Evolutionary conservation across 2,797 vertebrate genomes (phyloP), one percentile per base, ranked within the genome.

Genomic region (Acipenser transmontanus): DNA sequence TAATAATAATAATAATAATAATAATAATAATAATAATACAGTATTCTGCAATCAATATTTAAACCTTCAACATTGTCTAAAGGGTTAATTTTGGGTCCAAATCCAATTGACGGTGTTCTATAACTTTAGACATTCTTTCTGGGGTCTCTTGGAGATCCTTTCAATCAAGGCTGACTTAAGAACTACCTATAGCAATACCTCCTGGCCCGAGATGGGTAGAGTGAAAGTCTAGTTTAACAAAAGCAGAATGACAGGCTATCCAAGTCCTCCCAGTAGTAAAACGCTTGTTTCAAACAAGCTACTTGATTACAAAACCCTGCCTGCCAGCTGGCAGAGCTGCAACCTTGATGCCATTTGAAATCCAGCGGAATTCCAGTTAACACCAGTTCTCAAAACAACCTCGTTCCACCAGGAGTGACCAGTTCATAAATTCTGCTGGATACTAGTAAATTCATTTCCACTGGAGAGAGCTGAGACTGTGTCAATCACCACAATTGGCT

Each of bases 381-480:
- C 12, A 11, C 14, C 54, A 57, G 7, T 57, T 13, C 54, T 11
- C 7, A n/a, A 57, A 57, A n/a, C 54, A 57, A 7, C 54, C 54
- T 4, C 34, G 34, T 34, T 34, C 34, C 34, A 34, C 34, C 34
- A 34, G 14, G 12, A n/a, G 54, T 1, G 14, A 57, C 54, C 54
- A 57, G 54, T 57, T 57, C 12, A n/a, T 57, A 57, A 11, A 57
- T 57, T 57, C 9, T 57, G 54, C 54, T 57, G 54, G 54, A n/a
- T 57, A 11, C 54, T 11, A 7, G 54, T 57, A n/a, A 57, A 57
- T 11, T 13, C 1, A 7, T 7, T 57, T 57, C 9, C 54, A 57
- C 54, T n/a, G 9, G 12, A 57, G 54, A 57, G 14, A 7, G n/a
- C 54, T 13, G 7, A 13, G 54, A 11, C 54, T 57, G 11, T 57